Evolutionary conservation across 1,140 invertebrate genomes (phyloP).

Genomic region (Aplysia californica): DNA sequence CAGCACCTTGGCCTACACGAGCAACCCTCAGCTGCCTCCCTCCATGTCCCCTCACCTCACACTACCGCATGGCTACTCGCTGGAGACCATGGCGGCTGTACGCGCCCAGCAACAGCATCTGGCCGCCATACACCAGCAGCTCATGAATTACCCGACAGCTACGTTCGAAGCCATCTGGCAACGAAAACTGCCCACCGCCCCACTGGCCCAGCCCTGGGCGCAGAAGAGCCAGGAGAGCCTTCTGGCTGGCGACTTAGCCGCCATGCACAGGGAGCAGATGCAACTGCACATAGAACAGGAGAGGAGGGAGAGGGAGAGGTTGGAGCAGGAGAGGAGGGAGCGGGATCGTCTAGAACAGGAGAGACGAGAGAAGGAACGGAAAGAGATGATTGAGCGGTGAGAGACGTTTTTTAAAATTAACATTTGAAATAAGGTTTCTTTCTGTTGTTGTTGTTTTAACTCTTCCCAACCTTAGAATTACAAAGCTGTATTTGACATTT

Average conservation of each 20-base stretch:
- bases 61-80: conserved; percentile 42
- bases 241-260: conserved; percentile 64
- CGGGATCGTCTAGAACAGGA: conserved; percentile 32
- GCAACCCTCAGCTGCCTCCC: conserved; percentile 38
- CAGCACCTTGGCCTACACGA: conserved; percentile 42
- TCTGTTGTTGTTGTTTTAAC: no score
- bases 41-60: conserved; percentile 38
- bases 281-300: conserved; percentile 45
- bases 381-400: conserved; percentile 32
- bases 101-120: conserved; percentile 46
- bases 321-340: conserved; percentile 31
- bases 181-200: conserved; percentile 62
- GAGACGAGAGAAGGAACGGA: conserved; percentile 28
- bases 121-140: conserved; percentile 49
- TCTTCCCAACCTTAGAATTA: no score
- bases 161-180: conserved; percentile 66
- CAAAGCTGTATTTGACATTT: no score
- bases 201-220: conserved; percentile 60
- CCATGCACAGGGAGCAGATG: conserved; percentile 62
- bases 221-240: conserved; percentile 60
- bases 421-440: no score
- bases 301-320: conserved; percentile 32
- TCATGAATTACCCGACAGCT: conserved; percentile 42
- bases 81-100: conserved; percentile 37
- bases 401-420: no score